Evolutionary conservation across 2,888 invertebrate genomes (phyloP).

Genomic region (Tipula confusa): DNA sequence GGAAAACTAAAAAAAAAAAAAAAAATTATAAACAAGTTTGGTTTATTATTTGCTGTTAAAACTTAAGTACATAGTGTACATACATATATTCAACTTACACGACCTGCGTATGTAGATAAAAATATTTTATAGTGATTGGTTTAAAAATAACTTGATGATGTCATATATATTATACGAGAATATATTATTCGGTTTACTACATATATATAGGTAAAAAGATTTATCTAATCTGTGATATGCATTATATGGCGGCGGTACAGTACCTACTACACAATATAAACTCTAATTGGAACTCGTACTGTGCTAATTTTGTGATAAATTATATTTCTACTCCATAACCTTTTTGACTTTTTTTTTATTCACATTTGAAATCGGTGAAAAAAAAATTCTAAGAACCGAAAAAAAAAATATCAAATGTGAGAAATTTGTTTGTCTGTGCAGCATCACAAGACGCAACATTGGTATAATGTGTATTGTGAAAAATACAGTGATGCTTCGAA

Average conservation of each 20-base stretch:
- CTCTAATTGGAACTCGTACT: neutral
- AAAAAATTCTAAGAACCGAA: neutral
- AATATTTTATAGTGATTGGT: neutral
- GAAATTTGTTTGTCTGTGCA: neutral
- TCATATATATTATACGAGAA: neutral
- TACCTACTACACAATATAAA: neutral
- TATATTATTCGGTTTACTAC: neutral
- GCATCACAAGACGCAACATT: too few species aligned
- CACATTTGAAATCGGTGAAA: too few species aligned
- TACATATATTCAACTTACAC: neutral
- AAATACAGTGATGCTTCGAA: too few species aligned
- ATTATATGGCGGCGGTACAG: neutral
- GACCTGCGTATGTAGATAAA: neutral
- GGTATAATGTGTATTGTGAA: too few species aligned
- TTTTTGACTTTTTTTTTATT: neutral
- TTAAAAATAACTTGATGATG: neutral
- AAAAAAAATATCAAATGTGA: neutral
- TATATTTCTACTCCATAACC: neutral
- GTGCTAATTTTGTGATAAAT: neutral
- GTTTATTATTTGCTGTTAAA: slow-evolving; percentile 9
- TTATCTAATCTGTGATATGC: neutral
- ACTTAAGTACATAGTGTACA: neutral
- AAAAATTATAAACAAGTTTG: slow-evolving; percentile 12
- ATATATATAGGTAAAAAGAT: neutral
- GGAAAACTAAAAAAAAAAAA: slow-evolving; percentile 12